These are phyloP conservation scores for Ceraclea dissimilis DNA, from an alignment of 2,888 invertebrate genomes.

Conservation along the genomic window DNA sequence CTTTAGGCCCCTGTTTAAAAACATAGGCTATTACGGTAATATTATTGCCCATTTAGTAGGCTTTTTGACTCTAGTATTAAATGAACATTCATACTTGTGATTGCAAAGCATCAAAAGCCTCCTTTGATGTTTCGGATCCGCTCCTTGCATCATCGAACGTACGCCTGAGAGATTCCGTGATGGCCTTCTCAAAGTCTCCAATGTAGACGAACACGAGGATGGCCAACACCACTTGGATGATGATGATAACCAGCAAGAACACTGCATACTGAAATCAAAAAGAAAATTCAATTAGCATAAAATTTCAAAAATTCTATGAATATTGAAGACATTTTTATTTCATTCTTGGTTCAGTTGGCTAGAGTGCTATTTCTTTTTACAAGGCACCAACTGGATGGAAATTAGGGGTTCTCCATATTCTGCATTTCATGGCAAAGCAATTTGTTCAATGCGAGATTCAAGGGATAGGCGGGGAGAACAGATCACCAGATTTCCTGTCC, in stretches of 20 bases:
- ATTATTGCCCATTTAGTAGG: too few species aligned
- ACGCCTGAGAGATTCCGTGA: slow-evolving; percentile 45
- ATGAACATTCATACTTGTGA: slow-evolving; percentile 39
- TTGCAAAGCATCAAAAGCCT: slow-evolving; percentile 57
- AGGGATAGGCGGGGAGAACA: neutral
- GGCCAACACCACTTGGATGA: slow-evolving; percentile 63
- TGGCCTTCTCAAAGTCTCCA: slow-evolving; percentile 45
- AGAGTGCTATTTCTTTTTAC: too few species aligned
- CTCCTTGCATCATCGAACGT: slow-evolving; percentile 33
- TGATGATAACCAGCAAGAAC: slow-evolving; percentile 61
- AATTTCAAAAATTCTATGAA: neutral
- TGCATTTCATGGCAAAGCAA: too few species aligned
- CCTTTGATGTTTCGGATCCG: slow-evolving; percentile 38
- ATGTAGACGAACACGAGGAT: slow-evolving; percentile 59
- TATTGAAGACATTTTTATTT: neutral
- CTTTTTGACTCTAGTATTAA: too few species aligned
- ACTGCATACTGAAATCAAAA: slow-evolving; percentile 58
- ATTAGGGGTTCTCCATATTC: too few species aligned
- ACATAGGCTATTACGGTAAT: too few species aligned
- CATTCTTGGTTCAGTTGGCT: neutral
- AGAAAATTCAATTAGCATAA: neutral
- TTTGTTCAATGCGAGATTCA: too few species aligned
- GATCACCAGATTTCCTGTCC: too few species aligned
- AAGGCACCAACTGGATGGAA: neutral
- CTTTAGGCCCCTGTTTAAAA: too few species aligned